Evolutionary conservation across 2,797 vertebrate species (phyloP).

Genomic region (Gallirallus australis): DNA sequence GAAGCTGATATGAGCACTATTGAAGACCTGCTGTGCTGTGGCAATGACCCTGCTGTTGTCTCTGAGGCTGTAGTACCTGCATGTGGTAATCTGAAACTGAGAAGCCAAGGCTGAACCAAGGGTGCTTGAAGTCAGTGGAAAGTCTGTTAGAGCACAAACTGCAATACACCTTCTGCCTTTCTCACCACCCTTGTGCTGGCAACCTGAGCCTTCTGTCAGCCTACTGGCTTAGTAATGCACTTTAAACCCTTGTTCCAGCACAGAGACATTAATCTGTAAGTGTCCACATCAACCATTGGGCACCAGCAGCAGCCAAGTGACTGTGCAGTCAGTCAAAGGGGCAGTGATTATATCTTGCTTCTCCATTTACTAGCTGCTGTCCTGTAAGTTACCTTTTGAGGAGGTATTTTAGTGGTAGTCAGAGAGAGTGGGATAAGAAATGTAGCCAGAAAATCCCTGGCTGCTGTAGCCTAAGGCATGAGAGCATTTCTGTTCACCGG

Average conservation of each 20-base stretch:
- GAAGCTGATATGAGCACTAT: background rate
- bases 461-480: accelerated
- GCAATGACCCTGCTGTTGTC: background rate
- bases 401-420: background rate
- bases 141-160: background rate
- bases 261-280: background rate
- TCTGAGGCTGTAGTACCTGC: background rate
- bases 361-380: background rate
- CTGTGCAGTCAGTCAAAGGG: background rate
- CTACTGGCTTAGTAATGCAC: background rate
- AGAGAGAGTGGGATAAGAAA: background rate
- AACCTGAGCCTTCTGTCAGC: background rate
- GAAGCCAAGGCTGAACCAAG: background rate
- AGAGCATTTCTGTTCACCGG: background rate
- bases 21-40: background rate
- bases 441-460: background rate
- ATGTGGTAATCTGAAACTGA: background rate
- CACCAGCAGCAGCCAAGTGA: background rate
- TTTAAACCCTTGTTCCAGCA: background rate
- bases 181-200: background rate
- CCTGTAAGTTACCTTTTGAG: background rate
- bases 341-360: background rate
- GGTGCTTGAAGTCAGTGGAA: background rate
- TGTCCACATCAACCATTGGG: background rate
- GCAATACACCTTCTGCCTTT: background rate